Conservation (phyloP, 2,113 vertebrate species). For the Strix aluco region DNA sequence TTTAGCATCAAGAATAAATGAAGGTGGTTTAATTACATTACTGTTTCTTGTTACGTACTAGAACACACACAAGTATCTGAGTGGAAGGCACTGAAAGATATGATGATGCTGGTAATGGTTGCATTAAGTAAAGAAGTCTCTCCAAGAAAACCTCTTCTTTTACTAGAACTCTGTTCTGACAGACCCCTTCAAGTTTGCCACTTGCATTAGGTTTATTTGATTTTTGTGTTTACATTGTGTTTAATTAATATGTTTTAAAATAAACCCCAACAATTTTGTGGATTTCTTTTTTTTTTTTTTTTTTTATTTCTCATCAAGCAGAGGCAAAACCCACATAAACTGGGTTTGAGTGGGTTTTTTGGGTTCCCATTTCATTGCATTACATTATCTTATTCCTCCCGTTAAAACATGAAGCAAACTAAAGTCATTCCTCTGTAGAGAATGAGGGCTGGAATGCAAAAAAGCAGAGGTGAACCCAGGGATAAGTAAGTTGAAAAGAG, state of each 20-base stretch:
- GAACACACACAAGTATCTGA: neutral
- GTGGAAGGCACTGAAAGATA: neutral
- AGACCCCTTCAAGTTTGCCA: neutral
- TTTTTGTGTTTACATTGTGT: neutral
- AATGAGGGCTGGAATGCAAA: neutral
- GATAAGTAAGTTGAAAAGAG: neutral
- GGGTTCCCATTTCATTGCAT: neutral
- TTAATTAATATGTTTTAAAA: neutral
- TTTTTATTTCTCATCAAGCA: neutral
- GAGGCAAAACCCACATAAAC: neutral
- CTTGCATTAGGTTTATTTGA: neutral
- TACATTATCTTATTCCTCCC: neutral
- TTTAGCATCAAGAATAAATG: neutral
- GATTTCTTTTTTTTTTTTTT: neutral
- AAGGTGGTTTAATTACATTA: neutral
- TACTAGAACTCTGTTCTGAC: neutral
- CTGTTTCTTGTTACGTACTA: accelerated
- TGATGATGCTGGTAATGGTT: neutral
- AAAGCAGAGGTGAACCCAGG: neutral
- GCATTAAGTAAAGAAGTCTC: neutral
- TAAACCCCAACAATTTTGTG: neutral
- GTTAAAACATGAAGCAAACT: neutral
- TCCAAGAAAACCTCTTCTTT: neutral
- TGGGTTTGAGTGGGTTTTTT: neutral
- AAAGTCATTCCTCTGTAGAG: neutral